Conservation (phyloP, 1,140 invertebrate genomes). For the Pogonomyrmex californicus region DNA sequence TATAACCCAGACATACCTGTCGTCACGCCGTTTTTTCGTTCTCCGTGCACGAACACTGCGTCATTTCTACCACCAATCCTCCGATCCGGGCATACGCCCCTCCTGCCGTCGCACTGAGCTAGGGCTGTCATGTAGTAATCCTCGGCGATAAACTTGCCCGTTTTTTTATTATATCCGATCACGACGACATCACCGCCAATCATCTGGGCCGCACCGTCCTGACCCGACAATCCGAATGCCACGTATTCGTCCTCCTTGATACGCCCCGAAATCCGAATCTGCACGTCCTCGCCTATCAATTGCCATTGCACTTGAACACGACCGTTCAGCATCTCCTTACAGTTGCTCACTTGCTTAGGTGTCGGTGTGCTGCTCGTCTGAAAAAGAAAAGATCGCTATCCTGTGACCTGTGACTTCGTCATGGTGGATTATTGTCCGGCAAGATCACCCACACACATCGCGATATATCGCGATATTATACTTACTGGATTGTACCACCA, state of each 20-base stretch:
- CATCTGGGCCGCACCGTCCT: conserved; percentile 90
- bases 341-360: conserved; percentile 89
- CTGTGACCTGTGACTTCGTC: neutral
- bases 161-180: conserved; percentile 92
- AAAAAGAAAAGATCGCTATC: conserved; percentile 9
- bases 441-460: conserved; percentile 15
- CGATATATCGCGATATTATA: conserved; percentile 79
- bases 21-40: conserved; percentile 93
- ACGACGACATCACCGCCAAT: conserved; percentile 94
- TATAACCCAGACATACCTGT: conserved; percentile 83
- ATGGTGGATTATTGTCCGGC: neutral
- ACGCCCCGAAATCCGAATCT: conserved; percentile 92
- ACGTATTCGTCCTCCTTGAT: conserved; percentile 95
- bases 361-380: conserved; percentile 91
- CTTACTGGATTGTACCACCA: conserved; percentile 97
- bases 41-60: conserved; percentile 91
- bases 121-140: conserved; percentile 95
- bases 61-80: conserved; percentile 94
- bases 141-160: conserved; percentile 91
- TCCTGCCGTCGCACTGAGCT: conserved; percentile 93
- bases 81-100: conserved; percentile 95
- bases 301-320: conserved; percentile 94
- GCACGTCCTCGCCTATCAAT: conserved; percentile 90
- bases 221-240: conserved; percentile 94
- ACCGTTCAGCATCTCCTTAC: conserved; percentile 93